Conservation (phyloP, 2,797 vertebrate species). For the Oreortyx pictus region DNA sequence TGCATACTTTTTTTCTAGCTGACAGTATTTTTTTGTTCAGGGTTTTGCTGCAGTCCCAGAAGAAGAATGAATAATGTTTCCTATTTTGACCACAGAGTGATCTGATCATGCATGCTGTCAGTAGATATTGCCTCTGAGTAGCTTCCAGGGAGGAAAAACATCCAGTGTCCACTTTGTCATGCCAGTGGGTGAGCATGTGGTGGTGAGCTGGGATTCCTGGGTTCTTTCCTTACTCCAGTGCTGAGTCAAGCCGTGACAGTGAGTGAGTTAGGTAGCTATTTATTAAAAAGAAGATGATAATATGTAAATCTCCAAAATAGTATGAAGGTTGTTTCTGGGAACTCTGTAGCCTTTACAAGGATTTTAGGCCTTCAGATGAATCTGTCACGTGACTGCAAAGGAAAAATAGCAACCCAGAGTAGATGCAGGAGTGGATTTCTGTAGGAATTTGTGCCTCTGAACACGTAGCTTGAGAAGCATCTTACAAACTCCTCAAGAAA, state of each 20-base stretch:
- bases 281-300: neutral
- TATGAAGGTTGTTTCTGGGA: neutral
- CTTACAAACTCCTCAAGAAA: neutral
- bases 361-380: neutral
- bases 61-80: conserved; percentile 31
- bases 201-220: neutral
- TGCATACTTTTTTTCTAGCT: neutral
- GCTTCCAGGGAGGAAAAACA: neutral
- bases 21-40: neutral
- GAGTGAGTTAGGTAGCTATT: neutral
- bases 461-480: neutral
- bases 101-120: neutral
- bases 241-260: neutral
- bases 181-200: neutral
- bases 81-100: conserved; percentile 7
- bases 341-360: neutral
- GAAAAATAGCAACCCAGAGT: neutral
- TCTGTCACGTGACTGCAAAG: no score
- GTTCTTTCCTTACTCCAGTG: neutral
- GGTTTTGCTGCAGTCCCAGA: conserved; percentile 22
- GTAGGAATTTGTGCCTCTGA: neutral
- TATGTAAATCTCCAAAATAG: neutral
- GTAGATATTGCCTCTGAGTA: neutral
- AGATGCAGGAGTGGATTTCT: neutral
- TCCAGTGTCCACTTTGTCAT: neutral